A percentile compares a stretch with the other conserved stretches of the same genome.
Conservation (phyloP, 2,888 invertebrate species). For the Pilophorus perplexus region DNA sequence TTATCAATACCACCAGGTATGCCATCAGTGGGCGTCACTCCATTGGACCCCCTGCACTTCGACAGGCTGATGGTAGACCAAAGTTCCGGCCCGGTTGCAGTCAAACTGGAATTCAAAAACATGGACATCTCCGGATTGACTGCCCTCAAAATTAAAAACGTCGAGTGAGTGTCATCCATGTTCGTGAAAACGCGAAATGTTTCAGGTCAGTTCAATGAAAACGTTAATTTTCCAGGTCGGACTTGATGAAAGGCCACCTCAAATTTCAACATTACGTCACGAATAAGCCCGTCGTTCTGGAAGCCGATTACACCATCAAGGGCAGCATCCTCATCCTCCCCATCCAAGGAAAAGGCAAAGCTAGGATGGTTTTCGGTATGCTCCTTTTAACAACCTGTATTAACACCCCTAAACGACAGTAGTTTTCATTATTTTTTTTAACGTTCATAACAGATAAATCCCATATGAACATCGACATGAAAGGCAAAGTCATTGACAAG, state of each 20-base stretch:
- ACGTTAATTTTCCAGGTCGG: conserved; percentile 16
- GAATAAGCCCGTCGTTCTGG: conserved; percentile 17
- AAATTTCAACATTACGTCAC: conserved; percentile 10
- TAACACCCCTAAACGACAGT: neutral
- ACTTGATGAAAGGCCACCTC: conserved; percentile 15
- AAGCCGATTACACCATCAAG: conserved; percentile 26
- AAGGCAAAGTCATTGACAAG: conserved; percentile 47
- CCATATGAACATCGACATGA: conserved; percentile 12
- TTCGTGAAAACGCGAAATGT: no score
- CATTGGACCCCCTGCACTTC: conserved; percentile 36
- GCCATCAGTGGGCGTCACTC: conserved; percentile 32
- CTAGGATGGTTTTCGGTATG: conserved; percentile 25
- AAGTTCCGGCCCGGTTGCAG: conserved; percentile 22
- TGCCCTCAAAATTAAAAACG: conserved; percentile 14
- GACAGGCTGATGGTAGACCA: conserved; percentile 32
- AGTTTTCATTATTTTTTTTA: neutral
- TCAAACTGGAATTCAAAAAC: conserved; percentile 37
- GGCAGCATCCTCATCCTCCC: conserved; percentile 33
- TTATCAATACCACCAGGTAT: no score
- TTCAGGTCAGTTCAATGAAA: neutral
- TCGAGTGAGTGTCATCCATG: conserved; percentile 15
- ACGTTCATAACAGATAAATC: neutral
- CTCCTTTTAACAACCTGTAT: neutral
- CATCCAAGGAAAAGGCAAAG: conserved; percentile 35
- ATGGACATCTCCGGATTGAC: conserved; percentile 23